Base-by-base conservation (phyloP, 2,888 invertebrate species). In the Amblyteles armatorius region DNA sequence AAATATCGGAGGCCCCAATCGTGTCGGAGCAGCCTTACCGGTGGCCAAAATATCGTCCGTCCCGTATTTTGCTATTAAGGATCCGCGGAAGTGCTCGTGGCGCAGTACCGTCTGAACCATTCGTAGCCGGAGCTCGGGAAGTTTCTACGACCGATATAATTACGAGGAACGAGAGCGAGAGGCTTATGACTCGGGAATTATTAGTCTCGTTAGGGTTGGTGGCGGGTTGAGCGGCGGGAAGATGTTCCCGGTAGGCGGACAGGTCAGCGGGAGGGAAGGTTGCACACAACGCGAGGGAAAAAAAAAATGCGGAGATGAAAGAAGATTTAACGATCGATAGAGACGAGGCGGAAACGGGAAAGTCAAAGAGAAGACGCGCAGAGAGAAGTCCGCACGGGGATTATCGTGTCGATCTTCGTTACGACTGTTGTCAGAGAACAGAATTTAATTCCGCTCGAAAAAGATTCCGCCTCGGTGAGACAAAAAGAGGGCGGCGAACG, bases 21-120 rank as follows among this genome's bases (percentile, higher is more conserved):
- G 69, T 65, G 63, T 44, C 57, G 78, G 48, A 69, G 78, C 36
- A 48, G 73, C 33, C 19, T n/a, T 50, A 74, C 50, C 63, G 11
- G 50, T 16, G 78, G 60, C 74, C 63, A 48, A 78, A 69, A 60
- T 71, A 82, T 71, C 76, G 82, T 76, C 67, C 79, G 40, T 55
- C 88, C 87, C 89, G 91, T 92, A 92, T 91, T 91, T 92, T 90
- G 92, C 90, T 91, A 91, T 92, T 92, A 91, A 89, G 89, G 91
- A 83, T 69, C 85, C 67, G 13, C 13, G 26, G 22, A 57, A 11
- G 76, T 44, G 72, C 73, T 71, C 63, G 63, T 50, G 74, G 73
- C 69, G 69, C 63, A 82, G 69, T 85, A 82, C 88, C 87, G 87
- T 88, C 87, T 89, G 87, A 87, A 87, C 89, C 90, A 91, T 91